These are phyloP conservation scores for Entomobrya multifasciata DNA, from an alignment of 2,888 invertebrate species.

Conservation along the genomic window DNA sequence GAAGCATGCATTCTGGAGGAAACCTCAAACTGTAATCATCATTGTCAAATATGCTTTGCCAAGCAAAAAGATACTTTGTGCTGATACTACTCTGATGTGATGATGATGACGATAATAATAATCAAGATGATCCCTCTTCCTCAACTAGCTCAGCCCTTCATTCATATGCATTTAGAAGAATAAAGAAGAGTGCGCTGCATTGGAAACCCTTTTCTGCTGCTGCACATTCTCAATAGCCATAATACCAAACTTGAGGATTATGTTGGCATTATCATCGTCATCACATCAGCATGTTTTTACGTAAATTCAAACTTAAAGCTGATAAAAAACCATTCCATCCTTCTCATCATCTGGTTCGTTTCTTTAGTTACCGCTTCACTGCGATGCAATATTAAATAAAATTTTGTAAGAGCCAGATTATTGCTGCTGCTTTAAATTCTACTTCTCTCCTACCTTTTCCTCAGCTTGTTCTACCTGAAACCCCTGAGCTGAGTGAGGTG, in stretches of 20 bases:
- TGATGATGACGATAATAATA: not conserved
- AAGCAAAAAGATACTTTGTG: slow-evolving; percentile 23
- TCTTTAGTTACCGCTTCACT: slow-evolving; percentile 35
- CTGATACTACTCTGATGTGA: not conserved
- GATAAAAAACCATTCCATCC: not conserved
- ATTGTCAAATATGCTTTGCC: not conserved
- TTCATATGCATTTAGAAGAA: not conserved
- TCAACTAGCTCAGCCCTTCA: not conserved
- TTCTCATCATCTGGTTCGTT: not conserved
- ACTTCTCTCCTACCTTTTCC: not conserved
- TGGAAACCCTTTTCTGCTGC: not conserved
- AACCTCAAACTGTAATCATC: not conserved
- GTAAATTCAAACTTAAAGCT: not conserved
- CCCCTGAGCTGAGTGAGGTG: not conserved
- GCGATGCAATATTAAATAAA: slow-evolving; percentile 55
- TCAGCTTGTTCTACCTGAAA: not conserved
- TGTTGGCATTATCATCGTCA: slow-evolving; percentile 9
- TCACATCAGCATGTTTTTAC: not conserved
- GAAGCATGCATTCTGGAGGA: not conserved
- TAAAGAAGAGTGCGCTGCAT: not conserved
- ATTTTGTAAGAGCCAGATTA: slow-evolving; percentile 10
- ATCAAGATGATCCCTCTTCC: slow-evolving; percentile 28
- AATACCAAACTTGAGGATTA: not conserved
- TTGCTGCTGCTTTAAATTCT: not conserved
- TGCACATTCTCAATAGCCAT: slow-evolving; percentile 33